phyloP scores from a whole-genome alignment of 2,797 vertebrate species.

The Channa striata region DNA sequence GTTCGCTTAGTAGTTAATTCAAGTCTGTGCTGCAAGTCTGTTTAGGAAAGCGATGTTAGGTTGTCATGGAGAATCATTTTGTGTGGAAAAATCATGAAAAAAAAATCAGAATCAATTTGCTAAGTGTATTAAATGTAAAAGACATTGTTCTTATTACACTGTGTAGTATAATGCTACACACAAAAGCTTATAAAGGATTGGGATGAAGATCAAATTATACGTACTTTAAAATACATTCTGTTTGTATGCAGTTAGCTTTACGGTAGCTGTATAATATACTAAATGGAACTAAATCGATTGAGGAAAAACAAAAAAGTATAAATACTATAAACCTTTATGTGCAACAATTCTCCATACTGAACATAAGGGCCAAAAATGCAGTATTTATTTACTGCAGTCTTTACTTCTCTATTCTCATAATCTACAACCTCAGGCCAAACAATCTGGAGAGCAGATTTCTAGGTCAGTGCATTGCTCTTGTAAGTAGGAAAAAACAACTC shows the following conservation, averaged over 20 bases:
- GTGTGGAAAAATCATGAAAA: conserved; percentile 67
- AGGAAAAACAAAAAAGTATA: not conserved
- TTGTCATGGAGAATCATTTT: conserved; percentile 71
- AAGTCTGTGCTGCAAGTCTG: conserved; percentile 50
- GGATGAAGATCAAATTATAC: not conserved
- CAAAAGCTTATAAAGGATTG: not conserved
- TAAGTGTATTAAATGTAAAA: conserved; percentile 36
- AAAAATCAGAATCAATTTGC: conserved; percentile 56
- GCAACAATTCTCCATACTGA: not conserved
- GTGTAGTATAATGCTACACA: too few species aligned
- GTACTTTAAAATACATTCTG: not conserved
- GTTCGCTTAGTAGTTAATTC: conserved; percentile 54
- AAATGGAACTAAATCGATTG: not conserved
- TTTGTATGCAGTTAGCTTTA: not conserved
- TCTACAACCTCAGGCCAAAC: conserved; percentile 47
- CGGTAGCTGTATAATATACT: not conserved
- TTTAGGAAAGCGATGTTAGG: conserved; percentile 77
- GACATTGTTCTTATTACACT: conserved; percentile 20
- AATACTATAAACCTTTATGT: conserved; percentile 4
- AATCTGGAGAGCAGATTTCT: conserved; percentile 84
- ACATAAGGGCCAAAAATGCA: conserved; percentile 11
- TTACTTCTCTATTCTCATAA: conserved; percentile 38
- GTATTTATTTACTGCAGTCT: conserved; percentile 44
- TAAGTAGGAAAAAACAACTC: conserved; percentile 66
- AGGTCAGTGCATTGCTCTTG: conserved; percentile 71